Base-by-base conservation (phyloP, 2,113 vertebrate genomes). In the Pteropus alecto region DNA sequence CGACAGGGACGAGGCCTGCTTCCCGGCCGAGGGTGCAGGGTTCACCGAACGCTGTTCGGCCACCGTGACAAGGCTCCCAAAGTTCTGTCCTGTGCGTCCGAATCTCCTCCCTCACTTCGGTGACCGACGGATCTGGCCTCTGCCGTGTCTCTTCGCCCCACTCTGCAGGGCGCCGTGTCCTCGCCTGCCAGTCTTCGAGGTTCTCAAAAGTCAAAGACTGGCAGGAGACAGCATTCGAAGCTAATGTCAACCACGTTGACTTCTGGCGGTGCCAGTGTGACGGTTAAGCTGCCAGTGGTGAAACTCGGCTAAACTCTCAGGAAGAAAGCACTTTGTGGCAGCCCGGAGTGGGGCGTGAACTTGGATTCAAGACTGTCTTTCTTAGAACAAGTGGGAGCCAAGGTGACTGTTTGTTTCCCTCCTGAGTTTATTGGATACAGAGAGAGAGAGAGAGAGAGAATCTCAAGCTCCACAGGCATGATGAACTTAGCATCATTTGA, bases 61-160 rank as follows among this genome's bases (percentile, higher is more conserved):
- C 48, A 13, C 48, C 48, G 48, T 51, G 48, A 4, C 48, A 13
- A 51, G 48, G 48, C 48, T 13, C 48, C 13, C 48, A 3, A 51
- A 2, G 46, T 11, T 15, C 48, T 51, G 48, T 51, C 48, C 48
- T 16, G 2, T 11, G 73, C 51, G 7, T 56, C 73, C 15, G 30
- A 48, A 3, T 8, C 83, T 70, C 74, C 70, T 33, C 7, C 5
- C n/a, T n/a, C 18, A 11, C 13, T 3, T 16, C 7, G 8, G 30
- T 0, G 18, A 38, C 2, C 1, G 46, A 68, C 5, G 4, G 3
- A 4, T 15, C 35, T 4, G 63, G 51, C 19, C 22, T 46, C 54
- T 6, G 2, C 60, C 21, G 0, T 10, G 43, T 26, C 16, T 51
- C 21, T 21, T 12, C 67, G n/a, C 30, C 73, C 24, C 15, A 19